Percentiles rank a stretch among this genome's conserved stretches.
Evolutionary conservation across 2,797 vertebrate species (phyloP).

Genomic region (Antrozous pallidus): DNA sequence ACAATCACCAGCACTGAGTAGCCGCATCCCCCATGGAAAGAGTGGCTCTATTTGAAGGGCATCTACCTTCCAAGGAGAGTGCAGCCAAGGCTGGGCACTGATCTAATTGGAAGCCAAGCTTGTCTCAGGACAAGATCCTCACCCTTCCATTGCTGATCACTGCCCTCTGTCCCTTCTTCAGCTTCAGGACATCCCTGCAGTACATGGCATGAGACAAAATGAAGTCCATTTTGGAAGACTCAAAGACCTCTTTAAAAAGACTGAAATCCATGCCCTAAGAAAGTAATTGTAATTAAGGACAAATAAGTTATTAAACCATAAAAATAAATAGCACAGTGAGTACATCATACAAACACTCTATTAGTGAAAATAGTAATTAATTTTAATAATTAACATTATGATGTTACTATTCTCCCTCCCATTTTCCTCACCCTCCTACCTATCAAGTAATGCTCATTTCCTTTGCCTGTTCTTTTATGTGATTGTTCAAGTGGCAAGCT

Average conservation of each 20-base stretch:
- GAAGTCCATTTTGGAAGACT: conserved; percentile 90
- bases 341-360: conserved; percentile 16
- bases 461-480: neutral
- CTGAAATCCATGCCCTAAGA: conserved; percentile 94
- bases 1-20: neutral
- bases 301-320: conserved; percentile 61
- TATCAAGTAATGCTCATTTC: neutral
- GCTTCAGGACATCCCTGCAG: conserved; percentile 93
- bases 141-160: conserved; percentile 98
- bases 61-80: neutral
- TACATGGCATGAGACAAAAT: conserved; percentile 93
- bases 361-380: neutral
- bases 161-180: conserved; percentile 94
- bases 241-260: conserved; percentile 91
- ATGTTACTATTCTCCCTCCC: neutral
- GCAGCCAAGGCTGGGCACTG: neutral
- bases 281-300: conserved; percentile 68
- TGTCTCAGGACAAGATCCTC: conserved; percentile 71
- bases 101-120: neutral
- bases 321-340: conserved; percentile 28
- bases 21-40: neutral
- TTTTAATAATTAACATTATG: conserved; percentile 3
- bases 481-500: neutral
- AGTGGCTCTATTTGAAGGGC: neutral
- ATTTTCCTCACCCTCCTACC: neutral